Conservation (phyloP, 2,113 vertebrate species). For the Pterocles gutturalis region DNA sequence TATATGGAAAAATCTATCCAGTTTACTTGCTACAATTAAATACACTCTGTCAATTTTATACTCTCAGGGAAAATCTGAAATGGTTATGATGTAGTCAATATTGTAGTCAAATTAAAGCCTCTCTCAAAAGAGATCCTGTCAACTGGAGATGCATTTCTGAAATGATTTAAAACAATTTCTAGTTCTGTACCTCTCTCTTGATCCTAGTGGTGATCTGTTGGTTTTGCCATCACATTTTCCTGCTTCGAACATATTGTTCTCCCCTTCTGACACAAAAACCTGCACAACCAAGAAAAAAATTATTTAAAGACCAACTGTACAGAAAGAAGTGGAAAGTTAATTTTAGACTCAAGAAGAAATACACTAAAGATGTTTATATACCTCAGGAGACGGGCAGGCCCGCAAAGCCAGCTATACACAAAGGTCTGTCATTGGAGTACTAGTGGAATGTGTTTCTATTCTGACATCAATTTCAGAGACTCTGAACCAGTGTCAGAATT, state of each 20-base stretch:
- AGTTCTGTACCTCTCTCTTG: not conserved
- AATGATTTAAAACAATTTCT: not conserved
- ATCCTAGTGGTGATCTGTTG: not conserved
- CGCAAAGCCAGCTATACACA: not conserved
- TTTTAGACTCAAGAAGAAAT: not conserved
- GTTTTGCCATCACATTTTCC: not conserved
- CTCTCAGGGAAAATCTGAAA: not conserved
- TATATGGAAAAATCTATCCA: not conserved
- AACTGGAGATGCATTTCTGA: not conserved
- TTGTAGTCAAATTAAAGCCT: not conserved
- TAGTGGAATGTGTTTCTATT: not conserved
- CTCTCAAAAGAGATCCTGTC: not conserved
- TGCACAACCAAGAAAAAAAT: not conserved
- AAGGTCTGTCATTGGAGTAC: not conserved
- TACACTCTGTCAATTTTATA: not conserved
- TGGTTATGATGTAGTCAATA: not conserved
- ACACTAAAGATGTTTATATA: not conserved
- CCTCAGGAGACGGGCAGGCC: not conserved
- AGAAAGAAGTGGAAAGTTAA: not conserved
- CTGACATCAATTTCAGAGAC: not conserved
- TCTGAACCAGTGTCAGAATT: not conserved
- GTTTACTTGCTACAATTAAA: not conserved
- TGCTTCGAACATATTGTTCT: not conserved
- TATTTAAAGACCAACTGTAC: not conserved
- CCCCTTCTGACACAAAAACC: not conserved